These are phyloP conservation scores for Trichomycterus rosablanca DNA, from an alignment of 2,113 vertebrate species.

Conservation along the genomic window DNA sequence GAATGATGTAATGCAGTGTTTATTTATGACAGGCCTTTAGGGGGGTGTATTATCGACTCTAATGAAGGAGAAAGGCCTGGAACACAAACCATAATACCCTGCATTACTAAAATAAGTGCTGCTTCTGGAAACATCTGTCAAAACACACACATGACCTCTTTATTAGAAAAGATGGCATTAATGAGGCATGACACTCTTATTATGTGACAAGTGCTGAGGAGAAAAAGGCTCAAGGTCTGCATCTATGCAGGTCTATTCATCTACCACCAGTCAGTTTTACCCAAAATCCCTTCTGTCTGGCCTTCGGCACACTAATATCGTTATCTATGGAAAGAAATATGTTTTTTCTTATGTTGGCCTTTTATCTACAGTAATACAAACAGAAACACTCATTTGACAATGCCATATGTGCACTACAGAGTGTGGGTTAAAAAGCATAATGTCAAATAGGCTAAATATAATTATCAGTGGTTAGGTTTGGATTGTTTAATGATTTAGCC, in stretches of 20 bases:
- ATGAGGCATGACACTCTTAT: constrained; percentile 8
- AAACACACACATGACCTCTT: constrained; percentile 1
- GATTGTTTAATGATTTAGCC: no score
- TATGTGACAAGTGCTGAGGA: neutral
- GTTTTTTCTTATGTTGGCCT: neutral
- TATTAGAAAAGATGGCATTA: neutral
- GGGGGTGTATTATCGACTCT: neutral
- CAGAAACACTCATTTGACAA: no score
- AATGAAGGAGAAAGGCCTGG: neutral
- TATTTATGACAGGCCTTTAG: neutral
- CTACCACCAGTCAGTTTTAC: no score
- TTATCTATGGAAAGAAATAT: neutral
- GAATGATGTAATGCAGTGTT: neutral
- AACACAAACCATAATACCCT: no score
- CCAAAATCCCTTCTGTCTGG: neutral
- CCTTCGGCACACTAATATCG: neutral
- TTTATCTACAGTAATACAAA: no score
- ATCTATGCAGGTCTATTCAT: no score
- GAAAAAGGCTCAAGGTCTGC: neutral
- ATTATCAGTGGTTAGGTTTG: no score
- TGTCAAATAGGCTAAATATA: no score
- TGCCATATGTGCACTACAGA: no score
- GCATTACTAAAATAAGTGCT: no score
- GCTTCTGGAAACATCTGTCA: no score
- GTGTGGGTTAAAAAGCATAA: no score